Conservation (phyloP, 23 tunicate genomes). For the Trididemnum miniatum region DNA sequence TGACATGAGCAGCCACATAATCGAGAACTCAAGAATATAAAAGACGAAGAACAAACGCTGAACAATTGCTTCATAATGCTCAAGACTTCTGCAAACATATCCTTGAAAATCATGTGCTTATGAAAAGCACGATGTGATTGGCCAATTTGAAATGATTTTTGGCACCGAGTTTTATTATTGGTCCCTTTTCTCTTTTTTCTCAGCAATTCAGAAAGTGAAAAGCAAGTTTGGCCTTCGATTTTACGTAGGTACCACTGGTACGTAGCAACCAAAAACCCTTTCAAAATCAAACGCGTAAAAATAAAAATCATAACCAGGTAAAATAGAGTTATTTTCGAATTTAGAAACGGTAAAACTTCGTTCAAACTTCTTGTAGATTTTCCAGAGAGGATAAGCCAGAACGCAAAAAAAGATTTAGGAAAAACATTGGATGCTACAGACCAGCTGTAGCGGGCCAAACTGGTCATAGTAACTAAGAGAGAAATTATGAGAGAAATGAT, state of each 20-base stretch:
- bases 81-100: not conserved
- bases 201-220: not conserved
- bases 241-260: slow-evolving; percentile 17
- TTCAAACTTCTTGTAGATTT: not conserved
- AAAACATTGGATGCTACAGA: not conserved
- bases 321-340: not conserved
- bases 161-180: not conserved
- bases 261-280: slow-evolving; percentile 38
- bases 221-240: not conserved
- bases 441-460: not conserved
- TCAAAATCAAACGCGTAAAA: slow-evolving; percentile 23
- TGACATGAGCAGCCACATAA: not conserved
- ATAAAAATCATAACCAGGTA: slow-evolving; percentile 4
- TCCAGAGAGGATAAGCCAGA: not conserved
- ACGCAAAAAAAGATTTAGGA: not conserved
- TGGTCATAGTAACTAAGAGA: not conserved
- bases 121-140: not conserved
- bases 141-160: not conserved
- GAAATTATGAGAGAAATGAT: not conserved
- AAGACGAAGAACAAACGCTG: not conserved
- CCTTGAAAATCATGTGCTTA: not conserved
- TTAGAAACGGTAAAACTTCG: not conserved
- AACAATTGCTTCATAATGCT: not conserved
- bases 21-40: not conserved
- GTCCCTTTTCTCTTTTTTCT: not conserved